Evolutionary conservation across 1,140 invertebrate species (phyloP).

Genomic region (Thalassaphorura encarpata): DNA sequence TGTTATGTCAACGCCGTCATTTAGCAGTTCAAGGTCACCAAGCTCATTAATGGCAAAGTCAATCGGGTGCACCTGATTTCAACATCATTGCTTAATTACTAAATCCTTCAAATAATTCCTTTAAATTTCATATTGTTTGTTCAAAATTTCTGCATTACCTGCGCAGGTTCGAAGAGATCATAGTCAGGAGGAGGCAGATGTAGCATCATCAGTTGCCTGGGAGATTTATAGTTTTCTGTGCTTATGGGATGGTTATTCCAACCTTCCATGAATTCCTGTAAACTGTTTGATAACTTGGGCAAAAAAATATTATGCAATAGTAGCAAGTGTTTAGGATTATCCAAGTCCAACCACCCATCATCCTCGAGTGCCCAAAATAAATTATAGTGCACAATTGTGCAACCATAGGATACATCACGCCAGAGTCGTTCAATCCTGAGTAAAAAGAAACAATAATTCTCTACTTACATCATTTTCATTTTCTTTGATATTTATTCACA

Average conservation of each 20-base stretch:
- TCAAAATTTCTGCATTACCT: no score
- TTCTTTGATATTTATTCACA: background rate
- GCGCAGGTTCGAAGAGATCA: no score
- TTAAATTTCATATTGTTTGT: no score
- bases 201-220: constrained; percentile 8
- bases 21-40: no score
- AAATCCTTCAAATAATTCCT: no score
- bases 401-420: constrained; percentile 8
- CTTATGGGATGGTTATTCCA: constrained; percentile 11
- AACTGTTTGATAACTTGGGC: background rate
- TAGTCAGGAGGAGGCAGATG: background rate
- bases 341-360: background rate
- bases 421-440: constrained; percentile 14
- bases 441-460: background rate
- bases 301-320: constrained; percentile 5
- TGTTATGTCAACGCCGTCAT: no score
- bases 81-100: no score
- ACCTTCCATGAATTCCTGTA: background rate
- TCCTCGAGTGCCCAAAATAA: background rate
- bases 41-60: no score
- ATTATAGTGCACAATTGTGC: background rate
- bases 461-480: background rate
- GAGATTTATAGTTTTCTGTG: background rate
- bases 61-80: no score
- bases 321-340: background rate